Percentiles rank a stretch among this genome's conserved stretches.
Evolutionary conservation across 2,797 vertebrate species (phyloP).

Genomic region (Syndactyla subalaris): DNA sequence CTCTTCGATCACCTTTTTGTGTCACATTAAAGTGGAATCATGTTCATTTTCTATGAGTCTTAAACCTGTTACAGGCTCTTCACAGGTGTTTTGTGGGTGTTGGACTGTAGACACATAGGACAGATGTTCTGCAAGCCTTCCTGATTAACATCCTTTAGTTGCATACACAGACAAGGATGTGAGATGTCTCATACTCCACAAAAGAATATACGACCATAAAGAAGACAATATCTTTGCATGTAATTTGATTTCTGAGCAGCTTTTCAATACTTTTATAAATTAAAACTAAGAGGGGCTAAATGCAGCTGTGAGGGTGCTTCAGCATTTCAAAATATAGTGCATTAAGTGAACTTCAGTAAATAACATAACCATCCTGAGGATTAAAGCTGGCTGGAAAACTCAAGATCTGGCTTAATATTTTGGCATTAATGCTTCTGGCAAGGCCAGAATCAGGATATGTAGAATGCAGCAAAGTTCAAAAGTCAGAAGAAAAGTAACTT

Average conservation of each 20-base stretch:
- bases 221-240: not conserved
- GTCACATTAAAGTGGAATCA: not conserved
- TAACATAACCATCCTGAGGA: not conserved
- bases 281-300: not conserved
- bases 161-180: not conserved
- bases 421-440: slow-evolving; percentile 2
- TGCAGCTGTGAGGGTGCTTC: not conserved
- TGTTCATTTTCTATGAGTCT: not conserved
- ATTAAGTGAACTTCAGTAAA: slow-evolving; percentile 11
- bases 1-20: not conserved
- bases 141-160: not conserved
- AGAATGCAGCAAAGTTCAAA: not conserved
- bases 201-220: not conserved
- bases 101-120: not conserved
- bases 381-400: not conserved
- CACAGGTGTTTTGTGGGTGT: not conserved
- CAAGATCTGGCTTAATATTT: not conserved
- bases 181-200: not conserved
- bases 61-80: not conserved
- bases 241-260: not conserved
- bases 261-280: not conserved
- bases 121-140: not conserved
- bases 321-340: not conserved
- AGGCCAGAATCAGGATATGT: not conserved
- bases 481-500: not conserved